Percentiles rank a stretch among this genome's conserved stretches.
These are phyloP conservation scores for Lates calcarifer DNA, from an alignment of 2,113 vertebrate species.

Conservation along the genomic window DNA sequence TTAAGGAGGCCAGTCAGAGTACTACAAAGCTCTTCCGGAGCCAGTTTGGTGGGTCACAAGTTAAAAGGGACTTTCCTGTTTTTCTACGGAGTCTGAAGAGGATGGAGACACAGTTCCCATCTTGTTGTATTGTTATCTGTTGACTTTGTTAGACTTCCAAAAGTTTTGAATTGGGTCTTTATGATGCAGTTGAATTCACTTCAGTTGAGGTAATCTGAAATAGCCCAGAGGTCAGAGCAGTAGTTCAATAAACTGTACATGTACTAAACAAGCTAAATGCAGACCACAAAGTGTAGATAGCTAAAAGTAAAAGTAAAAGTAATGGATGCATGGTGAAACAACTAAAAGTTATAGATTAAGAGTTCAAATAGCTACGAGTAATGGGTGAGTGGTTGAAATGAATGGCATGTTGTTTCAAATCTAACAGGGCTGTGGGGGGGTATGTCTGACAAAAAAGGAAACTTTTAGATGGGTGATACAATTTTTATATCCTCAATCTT, in stretches of 20 bases:
- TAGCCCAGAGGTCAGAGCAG: not conserved
- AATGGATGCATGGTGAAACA: not conserved
- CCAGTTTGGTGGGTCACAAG: constrained; percentile 17
- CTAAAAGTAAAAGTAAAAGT: too few species aligned
- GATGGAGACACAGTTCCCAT: constrained; percentile 56
- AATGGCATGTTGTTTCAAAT: too few species aligned
- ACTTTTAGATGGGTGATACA: not conserved
- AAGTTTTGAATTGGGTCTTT: constrained; percentile 26
- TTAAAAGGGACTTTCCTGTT: constrained; percentile 34
- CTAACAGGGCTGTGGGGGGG: too few species aligned
- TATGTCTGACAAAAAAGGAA: too few species aligned
- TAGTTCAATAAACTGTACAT: not conserved
- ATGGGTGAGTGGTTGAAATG: not conserved
- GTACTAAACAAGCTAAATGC: not conserved
- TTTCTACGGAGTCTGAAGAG: constrained; percentile 33
- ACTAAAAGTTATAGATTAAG: not conserved
- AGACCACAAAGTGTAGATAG: too few species aligned
- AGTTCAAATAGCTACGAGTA: not conserved
- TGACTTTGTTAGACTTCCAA: not conserved
- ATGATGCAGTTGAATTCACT: not conserved
- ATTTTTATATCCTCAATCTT: not conserved
- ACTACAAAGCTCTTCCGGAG: constrained; percentile 36
- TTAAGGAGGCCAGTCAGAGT: constrained; percentile 45
- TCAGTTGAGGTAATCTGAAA: constrained; percentile 15
- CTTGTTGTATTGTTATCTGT: constrained; percentile 19